phyloP scores from a whole-genome alignment of 2,797 vertebrate species.

The Rhinichthys osculus region DNA sequence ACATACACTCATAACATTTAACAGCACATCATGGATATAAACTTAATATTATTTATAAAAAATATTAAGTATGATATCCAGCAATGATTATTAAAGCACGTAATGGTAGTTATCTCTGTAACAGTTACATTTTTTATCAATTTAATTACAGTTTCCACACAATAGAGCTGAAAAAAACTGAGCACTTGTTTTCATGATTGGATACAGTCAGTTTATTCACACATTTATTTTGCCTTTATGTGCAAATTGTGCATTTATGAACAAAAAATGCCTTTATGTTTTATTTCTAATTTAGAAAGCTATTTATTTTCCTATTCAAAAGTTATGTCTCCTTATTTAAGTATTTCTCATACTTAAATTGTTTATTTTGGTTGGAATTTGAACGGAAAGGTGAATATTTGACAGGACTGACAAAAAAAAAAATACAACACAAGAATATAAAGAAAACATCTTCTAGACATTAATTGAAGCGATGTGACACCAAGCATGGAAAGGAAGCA shows the following conservation, averaged over 20 bases:
- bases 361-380: not conserved
- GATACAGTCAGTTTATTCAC: not conserved
- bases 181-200: not conserved
- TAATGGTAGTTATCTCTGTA: not conserved
- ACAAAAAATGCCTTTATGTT: not conserved
- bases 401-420: not conserved
- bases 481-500: not conserved
- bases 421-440: not conserved
- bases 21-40: too few species aligned
- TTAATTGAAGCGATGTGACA: not conserved
- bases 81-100: too few species aligned
- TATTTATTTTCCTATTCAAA: not conserved
- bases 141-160: not conserved
- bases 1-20: too few species aligned
- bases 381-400: not conserved
- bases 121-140: not conserved
- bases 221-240: not conserved
- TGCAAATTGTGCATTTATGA: not conserved
- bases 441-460: conserved; percentile 5
- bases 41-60: too few species aligned
- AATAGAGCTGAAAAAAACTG: not conserved
- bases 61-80: too few species aligned
- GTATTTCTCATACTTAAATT: not conserved
- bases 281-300: not conserved
- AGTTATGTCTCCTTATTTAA: not conserved